Conservation (phyloP, 1,140 invertebrate species). For the Yoshiicerus persimilis region DNA sequence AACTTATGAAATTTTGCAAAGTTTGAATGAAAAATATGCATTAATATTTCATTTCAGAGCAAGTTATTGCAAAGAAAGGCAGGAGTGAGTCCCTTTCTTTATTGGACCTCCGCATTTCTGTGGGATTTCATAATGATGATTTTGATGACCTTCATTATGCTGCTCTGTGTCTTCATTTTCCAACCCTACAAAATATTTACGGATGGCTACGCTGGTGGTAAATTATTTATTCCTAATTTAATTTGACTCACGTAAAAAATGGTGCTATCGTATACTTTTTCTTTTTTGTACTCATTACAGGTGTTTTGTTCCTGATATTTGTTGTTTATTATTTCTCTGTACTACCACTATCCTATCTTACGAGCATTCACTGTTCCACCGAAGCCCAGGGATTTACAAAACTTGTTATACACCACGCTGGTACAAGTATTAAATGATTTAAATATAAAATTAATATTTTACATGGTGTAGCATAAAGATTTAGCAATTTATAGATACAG, state of each 20-base stretch:
- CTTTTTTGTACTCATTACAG: background rate
- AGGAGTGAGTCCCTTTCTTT: constrained; percentile 68
- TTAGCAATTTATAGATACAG: too few relatives aligned
- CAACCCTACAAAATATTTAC: background rate
- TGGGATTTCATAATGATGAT: background rate
- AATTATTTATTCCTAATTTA: too few relatives aligned
- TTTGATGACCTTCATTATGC: background rate
- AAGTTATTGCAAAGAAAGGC: constrained; percentile 74
- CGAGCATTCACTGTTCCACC: background rate
- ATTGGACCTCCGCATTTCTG: constrained; percentile 59
- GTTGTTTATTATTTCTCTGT: background rate
- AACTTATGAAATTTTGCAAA: constrained; percentile 61
- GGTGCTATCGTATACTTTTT: too few relatives aligned
- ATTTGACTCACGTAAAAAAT: too few relatives aligned
- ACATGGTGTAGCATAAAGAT: too few relatives aligned
- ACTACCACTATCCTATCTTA: background rate
- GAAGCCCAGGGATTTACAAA: too few relatives aligned
- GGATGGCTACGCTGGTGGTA: background rate
- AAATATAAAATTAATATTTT: too few relatives aligned
- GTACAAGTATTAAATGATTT: too few relatives aligned
- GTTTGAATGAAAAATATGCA: constrained; percentile 51
- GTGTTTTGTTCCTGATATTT: background rate
- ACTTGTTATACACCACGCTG: too few relatives aligned
- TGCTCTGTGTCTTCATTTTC: background rate
- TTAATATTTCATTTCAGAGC: constrained; percentile 54